phyloP scores from a whole-genome alignment of 2,113 vertebrate genomes.

The Verasper variegatus region DNA sequence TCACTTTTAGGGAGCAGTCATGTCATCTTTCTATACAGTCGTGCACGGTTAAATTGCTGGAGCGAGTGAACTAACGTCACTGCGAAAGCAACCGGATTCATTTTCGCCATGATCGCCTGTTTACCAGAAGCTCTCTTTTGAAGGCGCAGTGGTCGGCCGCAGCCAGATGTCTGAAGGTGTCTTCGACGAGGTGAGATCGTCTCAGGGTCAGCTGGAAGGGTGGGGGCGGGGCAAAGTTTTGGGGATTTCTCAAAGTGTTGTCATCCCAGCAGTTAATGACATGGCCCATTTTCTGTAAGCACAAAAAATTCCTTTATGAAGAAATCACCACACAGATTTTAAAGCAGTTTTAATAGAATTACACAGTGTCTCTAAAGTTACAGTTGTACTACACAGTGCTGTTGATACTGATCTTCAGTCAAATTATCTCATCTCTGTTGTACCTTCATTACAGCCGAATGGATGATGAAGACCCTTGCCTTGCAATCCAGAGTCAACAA shows the following conservation, averaged over 20 bases:
- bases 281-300: conserved; percentile 31
- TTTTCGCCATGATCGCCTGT: not conserved
- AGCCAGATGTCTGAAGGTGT: conserved; percentile 74
- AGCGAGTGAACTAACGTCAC: not conserved
- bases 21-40: too few relatives aligned
- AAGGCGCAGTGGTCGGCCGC: conserved; percentile 61
- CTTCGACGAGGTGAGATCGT: conserved; percentile 69
- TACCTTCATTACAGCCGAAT: conserved; percentile 47
- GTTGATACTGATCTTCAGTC: not conserved
- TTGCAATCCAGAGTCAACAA: conserved; percentile 67
- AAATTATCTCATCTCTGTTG: not conserved
- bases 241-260: fast-evolving
- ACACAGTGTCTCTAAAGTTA: not conserved
- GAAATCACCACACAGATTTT: not conserved
- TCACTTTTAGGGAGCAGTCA: not conserved
- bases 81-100: not conserved
- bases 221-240: conserved; percentile 1
- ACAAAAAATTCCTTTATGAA: not conserved
- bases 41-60: too few relatives aligned
- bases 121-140: conserved; percentile 67
- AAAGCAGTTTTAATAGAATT: not conserved
- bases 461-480: conserved; percentile 42
- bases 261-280: fast-evolving
- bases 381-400: not conserved
- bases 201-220: conserved; percentile 67